phyloP scores from a whole-genome alignment of 1,140 invertebrate species.

The Nixonia krombeini region DNA sequence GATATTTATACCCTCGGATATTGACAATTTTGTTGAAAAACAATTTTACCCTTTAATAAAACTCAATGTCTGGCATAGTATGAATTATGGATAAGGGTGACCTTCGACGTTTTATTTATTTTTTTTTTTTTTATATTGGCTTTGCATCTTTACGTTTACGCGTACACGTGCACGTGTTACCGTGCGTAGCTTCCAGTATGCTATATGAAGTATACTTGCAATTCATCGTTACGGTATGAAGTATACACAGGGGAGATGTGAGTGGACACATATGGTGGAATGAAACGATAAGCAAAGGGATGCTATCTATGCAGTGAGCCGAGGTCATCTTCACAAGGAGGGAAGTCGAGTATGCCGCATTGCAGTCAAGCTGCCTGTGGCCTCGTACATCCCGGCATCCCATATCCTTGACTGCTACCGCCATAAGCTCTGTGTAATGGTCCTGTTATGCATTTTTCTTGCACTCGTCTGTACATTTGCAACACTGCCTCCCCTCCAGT shows the following conservation, averaged over 20 bases:
- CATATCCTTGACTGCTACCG: slow-evolving; percentile 48
- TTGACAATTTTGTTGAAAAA: too few species aligned
- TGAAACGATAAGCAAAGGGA: slow-evolving; percentile 46
- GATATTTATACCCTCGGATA: too few species aligned
- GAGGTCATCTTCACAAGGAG: slow-evolving; percentile 54
- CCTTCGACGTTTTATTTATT: too few species aligned
- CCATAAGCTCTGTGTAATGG: slow-evolving; percentile 42
- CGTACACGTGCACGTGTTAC: neutral
- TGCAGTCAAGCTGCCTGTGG: slow-evolving; percentile 54
- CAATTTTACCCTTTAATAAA: too few species aligned
- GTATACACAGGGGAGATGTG: slow-evolving; percentile 35
- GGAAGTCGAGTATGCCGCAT: slow-evolving; percentile 56
- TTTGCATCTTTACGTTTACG: too few species aligned
- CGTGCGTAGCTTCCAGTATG: neutral
- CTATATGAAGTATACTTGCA: slow-evolving; percentile 6
- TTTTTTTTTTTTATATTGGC: too few species aligned
- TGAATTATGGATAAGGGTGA: too few species aligned
- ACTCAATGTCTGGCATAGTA: too few species aligned
- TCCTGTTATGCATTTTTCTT: slow-evolving; percentile 40
- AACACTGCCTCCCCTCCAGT: too few species aligned
- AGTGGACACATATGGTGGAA: slow-evolving; percentile 39
- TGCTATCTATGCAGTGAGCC: slow-evolving; percentile 22
- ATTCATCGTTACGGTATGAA: slow-evolving; percentile 26
- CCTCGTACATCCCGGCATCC: slow-evolving; percentile 45
- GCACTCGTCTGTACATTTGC: slow-evolving; percentile 1